A percentile compares a stretch with the other conserved stretches of the same genome.
These are phyloP conservation scores for Australoheros facetus DNA, from an alignment of 2,797 vertebrate species.

Conservation along the genomic window DNA sequence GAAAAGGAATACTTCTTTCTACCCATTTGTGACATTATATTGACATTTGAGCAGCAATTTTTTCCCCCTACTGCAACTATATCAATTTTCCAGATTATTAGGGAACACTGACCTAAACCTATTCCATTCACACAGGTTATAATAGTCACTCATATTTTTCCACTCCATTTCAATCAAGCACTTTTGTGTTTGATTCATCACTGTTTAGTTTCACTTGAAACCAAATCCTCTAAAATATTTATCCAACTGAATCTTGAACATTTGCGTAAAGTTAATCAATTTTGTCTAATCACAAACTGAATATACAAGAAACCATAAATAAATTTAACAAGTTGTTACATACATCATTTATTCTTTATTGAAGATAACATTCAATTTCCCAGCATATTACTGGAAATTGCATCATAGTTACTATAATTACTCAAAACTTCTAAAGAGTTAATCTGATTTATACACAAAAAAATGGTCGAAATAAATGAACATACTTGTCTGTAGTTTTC, in stretches of 20 bases:
- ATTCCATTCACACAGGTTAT: no score
- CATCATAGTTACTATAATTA: constrained; percentile 31
- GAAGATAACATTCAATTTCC: constrained; percentile 34
- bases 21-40: no score
- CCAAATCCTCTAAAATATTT: no score
- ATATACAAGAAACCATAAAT: neutral
- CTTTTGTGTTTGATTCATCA: neutral
- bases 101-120: no score
- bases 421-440: constrained; percentile 14
- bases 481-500: constrained; percentile 11
- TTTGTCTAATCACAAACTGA: neutral
- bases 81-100: no score
- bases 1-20: no score
- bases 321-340: neutral
- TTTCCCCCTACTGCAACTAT: no score
- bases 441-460: constrained; percentile 1
- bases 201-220: neutral
- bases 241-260: neutral
- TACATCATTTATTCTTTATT: neutral
- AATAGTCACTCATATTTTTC: neutral
- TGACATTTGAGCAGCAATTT: no score
- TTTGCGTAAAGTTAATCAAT: no score
- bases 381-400: constrained; percentile 3
- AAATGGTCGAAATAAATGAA: constrained; percentile 27
- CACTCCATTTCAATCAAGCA: neutral